phyloP scores from a whole-genome alignment of 2,113 vertebrate species.

The Hydrolagus affinis region DNA sequence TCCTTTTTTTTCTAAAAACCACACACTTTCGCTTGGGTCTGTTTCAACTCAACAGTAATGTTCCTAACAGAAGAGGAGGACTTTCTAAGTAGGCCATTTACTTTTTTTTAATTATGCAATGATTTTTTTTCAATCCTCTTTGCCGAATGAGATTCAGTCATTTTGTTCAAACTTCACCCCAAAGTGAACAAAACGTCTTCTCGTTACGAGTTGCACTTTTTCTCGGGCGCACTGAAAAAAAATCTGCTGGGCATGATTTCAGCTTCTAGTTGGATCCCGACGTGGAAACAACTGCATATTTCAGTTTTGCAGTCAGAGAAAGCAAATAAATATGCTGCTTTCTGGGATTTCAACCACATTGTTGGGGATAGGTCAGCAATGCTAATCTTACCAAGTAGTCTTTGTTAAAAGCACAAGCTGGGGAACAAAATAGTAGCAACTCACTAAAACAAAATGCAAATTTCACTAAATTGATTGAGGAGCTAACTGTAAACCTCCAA shows the following conservation, averaged over 20 bases:
- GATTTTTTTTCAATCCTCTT: neutral
- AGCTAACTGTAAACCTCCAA: too few species aligned
- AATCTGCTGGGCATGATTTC: neutral
- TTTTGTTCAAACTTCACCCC: neutral
- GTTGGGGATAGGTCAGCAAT: neutral
- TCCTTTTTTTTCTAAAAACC: neutral
- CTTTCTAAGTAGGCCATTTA: neutral
- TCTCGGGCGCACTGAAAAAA: neutral
- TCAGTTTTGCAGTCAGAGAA: constrained; percentile 10
- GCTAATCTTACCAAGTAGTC: neutral
- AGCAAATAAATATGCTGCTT: constrained; percentile 27
- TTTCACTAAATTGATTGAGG: too few species aligned
- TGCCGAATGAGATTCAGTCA: neutral
- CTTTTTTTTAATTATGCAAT: neutral
- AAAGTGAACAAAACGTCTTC: neutral
- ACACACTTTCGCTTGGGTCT: constrained; percentile 12
- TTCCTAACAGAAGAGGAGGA: neutral
- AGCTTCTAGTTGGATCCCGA: neutral
- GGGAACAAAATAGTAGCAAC: too few species aligned
- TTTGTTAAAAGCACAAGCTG: too few species aligned
- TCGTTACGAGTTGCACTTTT: neutral
- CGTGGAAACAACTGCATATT: constrained; percentile 23
- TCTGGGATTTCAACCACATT: neutral
- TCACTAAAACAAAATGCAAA: too few species aligned
- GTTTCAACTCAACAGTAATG: constrained; percentile 8